A percentile compares a stretch with the other conserved stretches of the same genome.
phyloP scores from a whole-genome alignment of 2,113 vertebrate species.

The Odocoileus virginianus region DNA sequence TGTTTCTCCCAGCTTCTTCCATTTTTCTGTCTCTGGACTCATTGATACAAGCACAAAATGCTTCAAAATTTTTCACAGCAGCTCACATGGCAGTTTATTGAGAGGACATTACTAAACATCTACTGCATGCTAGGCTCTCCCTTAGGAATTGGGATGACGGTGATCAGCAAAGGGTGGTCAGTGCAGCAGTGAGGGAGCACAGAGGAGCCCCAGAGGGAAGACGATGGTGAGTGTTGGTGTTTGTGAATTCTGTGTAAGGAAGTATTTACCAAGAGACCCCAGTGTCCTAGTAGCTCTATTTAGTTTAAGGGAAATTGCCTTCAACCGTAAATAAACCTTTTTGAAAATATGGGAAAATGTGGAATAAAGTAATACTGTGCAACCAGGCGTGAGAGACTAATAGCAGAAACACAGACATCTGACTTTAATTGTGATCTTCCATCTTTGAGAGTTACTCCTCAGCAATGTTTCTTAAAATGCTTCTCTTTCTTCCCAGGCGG shows the following conservation, averaged over 20 bases:
- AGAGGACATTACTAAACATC: not conserved
- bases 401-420: not conserved
- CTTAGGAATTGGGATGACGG: not conserved
- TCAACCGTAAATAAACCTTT: not conserved
- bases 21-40: not conserved
- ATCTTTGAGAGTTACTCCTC: not conserved
- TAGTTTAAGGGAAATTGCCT: not conserved
- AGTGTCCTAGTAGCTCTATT: not conserved
- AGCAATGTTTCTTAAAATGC: not conserved
- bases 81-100: not conserved
- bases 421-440: not conserved
- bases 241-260: not conserved
- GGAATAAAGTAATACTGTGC: not conserved
- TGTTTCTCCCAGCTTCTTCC: not conserved
- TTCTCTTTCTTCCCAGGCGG: constrained; percentile 83
- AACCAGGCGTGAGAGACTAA: not conserved
- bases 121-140: fast-evolving
- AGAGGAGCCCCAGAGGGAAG: not conserved
- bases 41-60: not conserved
- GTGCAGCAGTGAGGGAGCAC: fast-evolving
- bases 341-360: not conserved
- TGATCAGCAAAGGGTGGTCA: too few relatives aligned
- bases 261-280: not conserved
- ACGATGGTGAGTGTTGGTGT: not conserved
- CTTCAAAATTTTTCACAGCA: not conserved